These are phyloP conservation scores for Azorinus chamasolen DNA, from an alignment of 2,888 invertebrate genomes.

Conservation along the genomic window DNA sequence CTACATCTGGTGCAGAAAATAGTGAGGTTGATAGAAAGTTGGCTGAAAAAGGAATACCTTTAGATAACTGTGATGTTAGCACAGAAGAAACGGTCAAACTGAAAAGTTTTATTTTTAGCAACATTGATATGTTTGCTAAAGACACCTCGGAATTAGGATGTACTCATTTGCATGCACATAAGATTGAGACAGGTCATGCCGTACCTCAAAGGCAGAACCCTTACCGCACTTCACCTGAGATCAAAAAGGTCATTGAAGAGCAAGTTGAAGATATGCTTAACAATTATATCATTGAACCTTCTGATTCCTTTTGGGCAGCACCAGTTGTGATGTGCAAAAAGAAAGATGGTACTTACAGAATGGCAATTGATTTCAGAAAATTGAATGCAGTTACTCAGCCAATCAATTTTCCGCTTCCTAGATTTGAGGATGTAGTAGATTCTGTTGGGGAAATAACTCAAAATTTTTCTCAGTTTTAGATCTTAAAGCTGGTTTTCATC, in stretches of 20 bases:
- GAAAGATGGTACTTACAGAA: conserved; percentile 55
- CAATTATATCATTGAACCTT: conserved; percentile 47
- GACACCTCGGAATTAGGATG: too few relatives aligned
- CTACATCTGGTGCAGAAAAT: too few relatives aligned
- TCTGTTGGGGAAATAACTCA: conserved; percentile 34
- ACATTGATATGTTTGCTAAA: conserved; percentile 18
- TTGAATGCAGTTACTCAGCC: conserved; percentile 38
- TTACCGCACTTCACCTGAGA: conserved; percentile 33
- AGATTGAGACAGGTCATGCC: conserved; percentile 11
- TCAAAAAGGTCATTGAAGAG: conserved; percentile 28
- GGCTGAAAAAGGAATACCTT: conserved; percentile 27
- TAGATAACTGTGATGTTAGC: conserved; percentile 23
- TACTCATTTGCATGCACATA: too few relatives aligned
- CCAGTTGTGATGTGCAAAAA: conserved; percentile 61
- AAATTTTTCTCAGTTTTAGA: conserved; percentile 32
- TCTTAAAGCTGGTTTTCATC: conserved; percentile 34
- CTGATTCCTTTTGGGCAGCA: conserved; percentile 38
- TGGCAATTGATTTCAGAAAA: conserved; percentile 55
- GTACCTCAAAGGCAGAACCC: conserved; percentile 40
- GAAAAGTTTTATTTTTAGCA: conserved; percentile 26
- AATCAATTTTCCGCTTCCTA: conserved; percentile 48
- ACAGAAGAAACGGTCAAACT: conserved; percentile 14
- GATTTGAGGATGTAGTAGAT: conserved; percentile 46
- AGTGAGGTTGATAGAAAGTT: background rate
- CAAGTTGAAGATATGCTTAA: conserved; percentile 54